Conservation (phyloP, 2,888 invertebrate species). For the Sepioteuthis lessoniana region DNA sequence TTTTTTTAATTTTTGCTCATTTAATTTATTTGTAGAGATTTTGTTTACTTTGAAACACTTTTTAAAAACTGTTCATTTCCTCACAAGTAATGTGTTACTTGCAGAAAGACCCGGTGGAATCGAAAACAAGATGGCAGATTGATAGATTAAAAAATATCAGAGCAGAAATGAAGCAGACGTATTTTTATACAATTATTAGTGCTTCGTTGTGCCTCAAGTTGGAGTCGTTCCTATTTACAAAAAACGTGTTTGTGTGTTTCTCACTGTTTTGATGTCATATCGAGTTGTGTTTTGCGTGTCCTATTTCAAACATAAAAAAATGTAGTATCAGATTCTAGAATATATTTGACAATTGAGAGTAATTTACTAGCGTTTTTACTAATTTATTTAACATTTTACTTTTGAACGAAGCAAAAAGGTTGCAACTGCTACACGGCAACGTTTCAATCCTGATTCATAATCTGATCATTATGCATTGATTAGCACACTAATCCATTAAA, state of each 20-base stretch:
- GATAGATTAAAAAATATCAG: not conserved
- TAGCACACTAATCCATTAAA: too few species aligned
- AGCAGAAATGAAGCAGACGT: not conserved
- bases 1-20: not conserved
- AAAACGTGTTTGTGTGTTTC: not conserved
- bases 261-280: not conserved
- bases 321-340: too few species aligned
- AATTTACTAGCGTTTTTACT: too few species aligned
- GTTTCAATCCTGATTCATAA: too few species aligned
- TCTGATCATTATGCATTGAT: too few species aligned
- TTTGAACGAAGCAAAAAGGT: too few species aligned
- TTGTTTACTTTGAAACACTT: not conserved
- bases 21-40: not conserved
- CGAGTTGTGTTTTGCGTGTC: not conserved
- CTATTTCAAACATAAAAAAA: too few species aligned
- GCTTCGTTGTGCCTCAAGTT: not conserved
- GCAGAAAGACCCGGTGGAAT: not conserved
- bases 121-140: not conserved
- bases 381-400: too few species aligned
- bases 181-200: not conserved
- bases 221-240: not conserved
- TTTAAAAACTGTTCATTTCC: not conserved
- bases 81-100: not conserved
- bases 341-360: too few species aligned
- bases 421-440: too few species aligned